Conservation (phyloP, 2,888 invertebrate genomes). For the Pristionchus arcanus region DNA sequence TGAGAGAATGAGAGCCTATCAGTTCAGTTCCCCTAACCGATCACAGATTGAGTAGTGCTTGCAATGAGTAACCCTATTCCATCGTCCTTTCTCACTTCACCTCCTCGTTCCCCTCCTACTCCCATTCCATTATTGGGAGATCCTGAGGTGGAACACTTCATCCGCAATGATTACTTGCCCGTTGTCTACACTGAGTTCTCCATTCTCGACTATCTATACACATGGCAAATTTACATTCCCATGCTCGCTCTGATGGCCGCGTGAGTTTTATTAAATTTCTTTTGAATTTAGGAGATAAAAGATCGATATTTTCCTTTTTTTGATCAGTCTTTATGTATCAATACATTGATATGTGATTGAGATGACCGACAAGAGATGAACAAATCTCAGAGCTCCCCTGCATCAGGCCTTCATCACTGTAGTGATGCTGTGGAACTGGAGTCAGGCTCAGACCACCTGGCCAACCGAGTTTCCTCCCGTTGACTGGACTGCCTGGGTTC, state of each 20-base stretch:
- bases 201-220: slow-evolving; percentile 12
- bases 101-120: slow-evolving; percentile 24
- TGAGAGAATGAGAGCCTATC: slow-evolving; percentile 21
- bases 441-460: neutral
- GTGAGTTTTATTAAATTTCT: neutral
- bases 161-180: neutral
- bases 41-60: slow-evolving; percentile 21
- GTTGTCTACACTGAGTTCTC: neutral
- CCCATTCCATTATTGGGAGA: neutral
- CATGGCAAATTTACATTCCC: slow-evolving; percentile 18
- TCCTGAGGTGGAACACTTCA: neutral
- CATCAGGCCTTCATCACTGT: neutral
- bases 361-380: neutral
- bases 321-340: no score
- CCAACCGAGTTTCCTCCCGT: neutral
- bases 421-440: neutral
- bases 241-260: neutral
- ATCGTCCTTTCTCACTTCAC: neutral
- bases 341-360: neutral
- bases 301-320: no score
- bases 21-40: slow-evolving; percentile 19
- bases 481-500: neutral
- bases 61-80: neutral
- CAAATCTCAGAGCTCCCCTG: neutral
- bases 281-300: no score